Evolutionary conservation across 2,888 invertebrate species (phyloP), one percentile per base, ranked within the genome.

Genomic region (Leuctra nigra): DNA sequence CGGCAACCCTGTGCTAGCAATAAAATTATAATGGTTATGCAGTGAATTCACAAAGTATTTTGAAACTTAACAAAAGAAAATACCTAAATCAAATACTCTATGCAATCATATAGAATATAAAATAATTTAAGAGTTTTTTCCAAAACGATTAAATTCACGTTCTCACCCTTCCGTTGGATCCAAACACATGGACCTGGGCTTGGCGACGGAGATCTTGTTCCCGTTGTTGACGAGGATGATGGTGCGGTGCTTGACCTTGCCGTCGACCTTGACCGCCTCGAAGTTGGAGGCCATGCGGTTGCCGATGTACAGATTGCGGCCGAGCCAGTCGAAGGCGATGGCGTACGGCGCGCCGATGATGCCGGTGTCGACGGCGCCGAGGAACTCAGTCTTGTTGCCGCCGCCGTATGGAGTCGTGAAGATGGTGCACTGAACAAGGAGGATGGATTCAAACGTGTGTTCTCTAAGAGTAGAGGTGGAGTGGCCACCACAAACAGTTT

Each of bases 301-400:
- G 23, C 92, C 94, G 70, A 97, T 86, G 70, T 88, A 97, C 33
- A 99, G 72, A 74, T 98, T 99, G 55, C 95, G 78, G 2, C 97
- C 96, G 20, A 97, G 77, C 97, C 98, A 98, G 70, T 99, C 98
- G 67, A 96, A 91, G 0, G 97, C 96, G 38, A 99, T 82, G 0
- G 91, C 83, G 33, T 90, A 89, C 0, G 96, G 91, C 0, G 93
- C 87, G 0, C 96, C 94, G 7, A 94, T 87, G 48, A 95, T 81
- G n/a, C 95, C 91, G 1, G 83, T 80, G 65, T 90, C 88, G 3
- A 77, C 71, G 44, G 66, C 66, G n/a, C 87, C 86, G 4, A 93
- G 78, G 70, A 94, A 88, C 65, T 87, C 86, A 0, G 87, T 85
- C 66, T 82, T 82, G 66, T 91, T 91, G 1, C 92, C 91, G 11